Conservation (phyloP, 2,797 vertebrate species). For the Gambelia wislizenii region DNA sequence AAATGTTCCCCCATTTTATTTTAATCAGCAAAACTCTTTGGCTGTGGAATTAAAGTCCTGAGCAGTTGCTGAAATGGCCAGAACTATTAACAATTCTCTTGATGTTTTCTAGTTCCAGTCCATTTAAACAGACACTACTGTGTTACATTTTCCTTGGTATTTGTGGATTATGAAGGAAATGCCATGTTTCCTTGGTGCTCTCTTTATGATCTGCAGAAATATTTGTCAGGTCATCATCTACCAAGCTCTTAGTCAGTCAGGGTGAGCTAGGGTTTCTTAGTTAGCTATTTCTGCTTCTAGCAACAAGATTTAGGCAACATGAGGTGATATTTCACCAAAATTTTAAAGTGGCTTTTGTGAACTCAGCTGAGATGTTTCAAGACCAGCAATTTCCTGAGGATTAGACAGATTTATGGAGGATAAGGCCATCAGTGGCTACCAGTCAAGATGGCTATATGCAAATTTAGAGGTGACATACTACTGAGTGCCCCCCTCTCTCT, state of each 20-base stretch:
- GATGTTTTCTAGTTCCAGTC: background rate
- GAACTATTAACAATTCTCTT: slow-evolving; percentile 1
- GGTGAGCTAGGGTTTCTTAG: background rate
- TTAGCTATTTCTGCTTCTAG: background rate
- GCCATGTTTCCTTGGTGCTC: background rate
- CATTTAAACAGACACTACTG: background rate
- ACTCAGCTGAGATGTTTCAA: background rate
- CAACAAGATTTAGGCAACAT: background rate
- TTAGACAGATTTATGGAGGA: background rate
- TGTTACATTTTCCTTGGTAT: background rate
- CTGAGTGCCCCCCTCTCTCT: no score
- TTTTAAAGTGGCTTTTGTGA: background rate
- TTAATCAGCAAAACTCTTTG: background rate
- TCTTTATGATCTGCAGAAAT: background rate
- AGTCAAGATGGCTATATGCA: background rate
- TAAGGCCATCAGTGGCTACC: background rate
- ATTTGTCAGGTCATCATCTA: background rate
- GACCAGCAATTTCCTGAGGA: background rate
- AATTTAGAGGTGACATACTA: background rate
- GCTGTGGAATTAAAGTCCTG: background rate
- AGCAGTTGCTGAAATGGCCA: background rate
- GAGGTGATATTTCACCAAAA: background rate
- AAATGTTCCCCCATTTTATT: background rate
- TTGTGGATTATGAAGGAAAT: background rate
- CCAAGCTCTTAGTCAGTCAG: background rate